phyloP scores from a whole-genome alignment of 1,140 invertebrate genomes.

The Wiebesia pumilae region DNA sequence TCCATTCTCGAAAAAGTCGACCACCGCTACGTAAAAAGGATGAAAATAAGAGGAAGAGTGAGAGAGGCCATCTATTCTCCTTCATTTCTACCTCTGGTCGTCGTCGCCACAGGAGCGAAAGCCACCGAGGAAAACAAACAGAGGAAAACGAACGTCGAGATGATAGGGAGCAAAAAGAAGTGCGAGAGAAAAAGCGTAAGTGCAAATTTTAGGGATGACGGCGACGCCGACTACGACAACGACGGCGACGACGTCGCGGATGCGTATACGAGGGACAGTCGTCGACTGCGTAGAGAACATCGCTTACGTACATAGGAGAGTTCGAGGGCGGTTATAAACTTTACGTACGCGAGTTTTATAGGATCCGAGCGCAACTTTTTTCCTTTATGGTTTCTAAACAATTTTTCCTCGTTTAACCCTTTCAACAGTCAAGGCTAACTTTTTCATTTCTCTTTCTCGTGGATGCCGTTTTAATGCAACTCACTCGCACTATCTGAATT shows the following conservation, averaged over 20 bases:
- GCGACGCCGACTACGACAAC: too few relatives aligned
- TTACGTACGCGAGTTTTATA: not conserved
- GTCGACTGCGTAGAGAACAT: too few relatives aligned
- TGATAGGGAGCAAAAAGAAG: too few relatives aligned
- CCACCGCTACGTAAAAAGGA: not conserved
- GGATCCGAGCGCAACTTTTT: not conserved
- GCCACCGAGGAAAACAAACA: conserved; percentile 26
- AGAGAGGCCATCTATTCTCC: conserved; percentile 36
- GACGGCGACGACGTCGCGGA: too few relatives aligned
- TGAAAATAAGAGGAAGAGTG: too few relatives aligned
- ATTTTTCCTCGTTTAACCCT: conserved; percentile 10
- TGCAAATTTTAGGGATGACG: conserved; percentile 22
- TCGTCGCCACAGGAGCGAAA: not conserved
- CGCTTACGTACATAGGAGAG: not conserved
- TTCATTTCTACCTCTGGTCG: conserved; percentile 36
- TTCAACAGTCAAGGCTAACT: not conserved
- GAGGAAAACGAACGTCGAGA: conserved; percentile 32
- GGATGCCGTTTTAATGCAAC: not conserved
- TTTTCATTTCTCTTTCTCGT: not conserved
- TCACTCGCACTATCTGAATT: not conserved
- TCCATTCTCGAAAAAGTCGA: conserved; percentile 3
- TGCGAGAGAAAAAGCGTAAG: too few relatives aligned
- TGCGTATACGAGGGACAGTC: too few relatives aligned
- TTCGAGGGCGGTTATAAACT: not conserved
- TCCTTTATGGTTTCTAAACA: conserved; percentile 35